phyloP scores from a whole-genome alignment of 2,113 vertebrate genomes.

The Sinocyclocheilus anshuiensis region DNA sequence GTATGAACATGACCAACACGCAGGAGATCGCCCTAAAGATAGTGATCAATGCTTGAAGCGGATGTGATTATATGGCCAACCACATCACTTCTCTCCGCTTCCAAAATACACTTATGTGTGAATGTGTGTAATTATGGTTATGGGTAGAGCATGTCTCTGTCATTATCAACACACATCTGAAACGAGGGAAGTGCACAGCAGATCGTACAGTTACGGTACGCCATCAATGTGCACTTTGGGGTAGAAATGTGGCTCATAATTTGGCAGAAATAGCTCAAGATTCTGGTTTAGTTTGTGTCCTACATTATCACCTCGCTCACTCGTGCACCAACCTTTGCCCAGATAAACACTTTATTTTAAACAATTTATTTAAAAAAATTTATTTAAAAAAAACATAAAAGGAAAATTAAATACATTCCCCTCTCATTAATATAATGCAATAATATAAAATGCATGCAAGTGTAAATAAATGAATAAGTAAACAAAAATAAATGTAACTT shows the following conservation, averaged over 20 bases:
- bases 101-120: constrained; percentile 13
- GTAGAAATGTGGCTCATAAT: constrained; percentile 19
- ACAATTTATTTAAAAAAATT: not conserved
- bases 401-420: no score
- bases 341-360: not conserved
- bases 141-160: constrained; percentile 28
- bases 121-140: constrained; percentile 46
- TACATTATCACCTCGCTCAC: not conserved
- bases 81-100: constrained; percentile 23
- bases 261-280: not conserved
- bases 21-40: constrained; percentile 6
- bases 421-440: no score
- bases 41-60: constrained; percentile 31
- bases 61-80: constrained; percentile 27
- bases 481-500: no score
- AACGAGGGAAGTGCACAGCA: constrained; percentile 4
- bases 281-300: not conserved
- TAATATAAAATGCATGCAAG: no score
- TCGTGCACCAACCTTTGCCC: not conserved
- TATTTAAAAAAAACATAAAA: no score
- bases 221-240: not conserved
- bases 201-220: not conserved
- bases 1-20: not conserved
- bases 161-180: constrained; percentile 46
- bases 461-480: no score